Percentiles rank a stretch among this genome's conserved stretches.
phyloP scores from a whole-genome alignment of 2,797 vertebrate genomes.

The Sebastes cheni region DNA sequence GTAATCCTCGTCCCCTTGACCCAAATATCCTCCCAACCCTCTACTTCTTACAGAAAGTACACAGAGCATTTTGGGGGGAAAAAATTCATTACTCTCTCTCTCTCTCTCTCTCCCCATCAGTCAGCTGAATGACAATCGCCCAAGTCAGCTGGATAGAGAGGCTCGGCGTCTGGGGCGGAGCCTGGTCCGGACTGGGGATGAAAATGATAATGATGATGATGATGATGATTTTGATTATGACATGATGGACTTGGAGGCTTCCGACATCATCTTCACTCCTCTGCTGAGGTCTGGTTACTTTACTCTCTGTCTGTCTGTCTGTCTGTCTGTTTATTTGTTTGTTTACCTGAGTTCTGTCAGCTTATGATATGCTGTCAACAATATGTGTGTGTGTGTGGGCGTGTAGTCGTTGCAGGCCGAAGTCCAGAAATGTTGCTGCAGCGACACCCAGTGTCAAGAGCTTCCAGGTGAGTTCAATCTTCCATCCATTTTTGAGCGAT shows the following conservation, averaged over 20 bases:
- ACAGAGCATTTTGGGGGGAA: neutral
- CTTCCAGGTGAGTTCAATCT: constrained; percentile 87
- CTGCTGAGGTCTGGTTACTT: constrained; percentile 82
- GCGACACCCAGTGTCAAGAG: constrained; percentile 79
- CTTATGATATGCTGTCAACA: neutral
- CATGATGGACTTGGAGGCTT: constrained; percentile 83
- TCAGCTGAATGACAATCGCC: constrained; percentile 13
- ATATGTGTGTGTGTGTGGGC: neutral
- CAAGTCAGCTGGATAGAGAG: constrained; percentile 78
- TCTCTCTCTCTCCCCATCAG: neutral
- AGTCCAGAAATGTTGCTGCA: constrained; percentile 75
- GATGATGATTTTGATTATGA: constrained; percentile 86
- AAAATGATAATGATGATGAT: constrained; percentile 82
- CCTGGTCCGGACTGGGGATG: constrained; percentile 81
- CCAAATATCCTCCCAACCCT: neutral
- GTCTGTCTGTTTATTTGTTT: neutral
- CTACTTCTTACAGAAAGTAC: neutral
- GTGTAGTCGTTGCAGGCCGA: constrained; percentile 82
- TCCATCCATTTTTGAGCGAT: neutral
- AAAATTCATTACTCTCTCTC: neutral
- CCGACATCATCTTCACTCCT: constrained; percentile 85
- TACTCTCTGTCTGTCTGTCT: neutral
- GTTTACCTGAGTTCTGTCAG: neutral
- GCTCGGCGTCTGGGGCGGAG: constrained; percentile 82
- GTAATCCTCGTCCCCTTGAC: neutral